Base-by-base conservation (phyloP, 1,140 invertebrate genomes). In the Ceratina japonica region DNA sequence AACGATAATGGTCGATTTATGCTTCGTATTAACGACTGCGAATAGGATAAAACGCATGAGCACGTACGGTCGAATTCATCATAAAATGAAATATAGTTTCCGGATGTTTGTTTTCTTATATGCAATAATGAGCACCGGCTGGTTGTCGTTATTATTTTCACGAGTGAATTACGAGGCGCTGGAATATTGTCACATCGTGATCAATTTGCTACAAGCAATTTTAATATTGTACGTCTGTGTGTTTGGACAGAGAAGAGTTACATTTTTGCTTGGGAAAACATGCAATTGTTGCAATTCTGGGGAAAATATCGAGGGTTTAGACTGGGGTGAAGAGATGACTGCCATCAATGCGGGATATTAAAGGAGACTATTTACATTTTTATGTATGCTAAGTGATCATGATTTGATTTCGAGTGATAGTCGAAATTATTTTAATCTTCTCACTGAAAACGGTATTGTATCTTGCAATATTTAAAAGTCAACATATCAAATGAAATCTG, bases 311-410 rank as follows among this genome's bases (percentile, higher is more conserved):
- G 93, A 95, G 0, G 95, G 94, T 2, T 82, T 92, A 27, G 96
- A 97, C 86, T 97, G 96, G 96, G 96, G 96, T 7, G 96, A 97
- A 89, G 96, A 97, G 93, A 95, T 97, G 95, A 95, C 95, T 58
- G 95, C 96, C 75, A 96, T 97, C 94, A 96, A 96, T 89, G 94
- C 95, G 27, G 95, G 95, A 75, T 95, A 95, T 88, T 95, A 94
- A 92, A 91, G 13, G n/a, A 16, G 1, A 4, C 15, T 52, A 51
- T 44, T n/a, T 8, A n/a, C 61, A 66, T 4, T 16, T 1, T 22
- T 12, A 44, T 7, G n/a, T n/a, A 44, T 44, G 5, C 37, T n/a
- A 52, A 24, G 15, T 37, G 22, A 10, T 22, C 18, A 31, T 22
- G 4, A 52, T 69, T 31, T 18, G 16, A 69, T 27, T 51, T 68